Conservation (phyloP, 2,888 invertebrate genomes). For the Halictus ligatus region DNA sequence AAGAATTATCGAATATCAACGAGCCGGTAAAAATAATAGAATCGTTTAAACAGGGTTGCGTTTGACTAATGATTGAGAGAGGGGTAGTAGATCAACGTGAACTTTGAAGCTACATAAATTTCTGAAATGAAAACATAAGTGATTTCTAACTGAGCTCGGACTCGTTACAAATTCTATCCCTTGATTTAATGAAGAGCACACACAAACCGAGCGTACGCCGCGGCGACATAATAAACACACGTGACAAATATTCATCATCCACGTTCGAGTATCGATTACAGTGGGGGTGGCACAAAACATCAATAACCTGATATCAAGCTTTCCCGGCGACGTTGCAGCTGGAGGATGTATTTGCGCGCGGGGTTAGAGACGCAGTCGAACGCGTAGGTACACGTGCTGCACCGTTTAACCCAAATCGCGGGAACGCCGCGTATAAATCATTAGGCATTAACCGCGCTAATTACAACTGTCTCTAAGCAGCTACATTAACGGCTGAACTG, state of each 20-base stretch:
- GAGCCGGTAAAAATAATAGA: neutral
- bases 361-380: constrained; percentile 34
- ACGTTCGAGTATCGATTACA: neutral
- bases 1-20: neutral
- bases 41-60: neutral
- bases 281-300: neutral
- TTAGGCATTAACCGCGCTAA: constrained; percentile 80
- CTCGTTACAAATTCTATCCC: constrained; percentile 4
- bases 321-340: constrained; percentile 20
- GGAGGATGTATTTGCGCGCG: constrained; percentile 34
- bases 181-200: constrained; percentile 11
- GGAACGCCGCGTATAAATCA: constrained; percentile 77
- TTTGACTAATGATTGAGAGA: neutral
- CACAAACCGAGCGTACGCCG: neutral
- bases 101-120: neutral
- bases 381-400: constrained; percentile 60
- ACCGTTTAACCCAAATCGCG: constrained; percentile 78
- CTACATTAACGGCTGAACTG: constrained; percentile 73
- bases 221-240: constrained; percentile 19
- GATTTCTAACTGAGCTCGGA: neutral
- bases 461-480: constrained; percentile 79
- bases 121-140: neutral
- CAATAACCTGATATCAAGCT: constrained; percentile 23
- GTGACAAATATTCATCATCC: neutral
- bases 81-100: neutral